Conservation (phyloP, 2,113 vertebrate species). For the Rhadina sibilatrix region DNA sequence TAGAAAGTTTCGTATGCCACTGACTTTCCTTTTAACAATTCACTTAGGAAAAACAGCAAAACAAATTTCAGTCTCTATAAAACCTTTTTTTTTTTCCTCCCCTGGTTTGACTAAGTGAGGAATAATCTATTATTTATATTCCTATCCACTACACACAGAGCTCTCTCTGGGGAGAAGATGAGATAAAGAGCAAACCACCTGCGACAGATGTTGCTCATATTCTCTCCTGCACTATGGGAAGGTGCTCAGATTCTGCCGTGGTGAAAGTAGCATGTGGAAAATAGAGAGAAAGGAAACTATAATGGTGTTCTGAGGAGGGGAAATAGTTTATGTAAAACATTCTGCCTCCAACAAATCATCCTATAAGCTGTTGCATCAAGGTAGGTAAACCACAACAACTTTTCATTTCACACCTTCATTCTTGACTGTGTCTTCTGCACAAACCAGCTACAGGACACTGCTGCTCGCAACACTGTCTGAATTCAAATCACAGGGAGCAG, state of each 20-base stretch:
- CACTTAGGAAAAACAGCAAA: neutral
- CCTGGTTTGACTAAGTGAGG: neutral
- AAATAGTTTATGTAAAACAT: neutral
- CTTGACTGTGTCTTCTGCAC: neutral
- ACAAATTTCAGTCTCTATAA: neutral
- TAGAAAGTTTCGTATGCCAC: neutral
- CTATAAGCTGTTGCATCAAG: neutral
- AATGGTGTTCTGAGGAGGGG: neutral
- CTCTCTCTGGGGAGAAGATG: neutral
- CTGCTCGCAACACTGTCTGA: neutral
- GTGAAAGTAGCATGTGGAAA: neutral
- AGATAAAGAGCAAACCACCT: conserved; percentile 32
- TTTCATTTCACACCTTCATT: neutral
- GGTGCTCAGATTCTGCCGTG: neutral
- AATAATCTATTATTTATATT: conserved; percentile 48
- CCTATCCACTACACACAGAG: neutral
- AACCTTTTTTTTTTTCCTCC: neutral
- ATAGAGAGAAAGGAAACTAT: neutral
- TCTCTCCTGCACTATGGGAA: neutral
- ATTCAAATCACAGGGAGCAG: neutral
- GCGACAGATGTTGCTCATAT: neutral
- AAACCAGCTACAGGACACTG: neutral
- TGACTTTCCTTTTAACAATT: neutral
- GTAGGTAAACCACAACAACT: neutral
- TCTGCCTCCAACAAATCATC: neutral